phyloP scores from a whole-genome alignment of 2,113 vertebrate species.

The Ochotona princeps region DNA sequence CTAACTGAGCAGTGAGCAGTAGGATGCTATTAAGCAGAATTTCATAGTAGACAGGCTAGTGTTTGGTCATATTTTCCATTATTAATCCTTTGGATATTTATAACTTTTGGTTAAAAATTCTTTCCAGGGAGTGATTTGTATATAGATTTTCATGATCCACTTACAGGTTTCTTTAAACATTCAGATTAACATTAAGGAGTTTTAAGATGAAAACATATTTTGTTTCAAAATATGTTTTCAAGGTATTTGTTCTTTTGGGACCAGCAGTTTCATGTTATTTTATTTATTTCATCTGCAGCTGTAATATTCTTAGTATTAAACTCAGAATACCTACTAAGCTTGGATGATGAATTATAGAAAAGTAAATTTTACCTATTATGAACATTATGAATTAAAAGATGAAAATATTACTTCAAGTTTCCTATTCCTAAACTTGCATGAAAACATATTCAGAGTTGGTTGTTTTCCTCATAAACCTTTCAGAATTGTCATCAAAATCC shows the following conservation, averaged over 20 bases:
- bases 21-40: background rate
- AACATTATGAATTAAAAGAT: background rate
- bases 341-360: background rate
- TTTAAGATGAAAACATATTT: slow-evolving; percentile 56
- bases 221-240: slow-evolving; percentile 57
- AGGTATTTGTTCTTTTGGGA: slow-evolving; percentile 49
- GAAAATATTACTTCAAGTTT: background rate
- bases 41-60: background rate
- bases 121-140: slow-evolving; percentile 62
- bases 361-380: background rate
- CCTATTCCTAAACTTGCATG: background rate
- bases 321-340: background rate
- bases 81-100: slow-evolving; percentile 56
- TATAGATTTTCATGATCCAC: slow-evolving; percentile 42
- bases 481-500: background rate
- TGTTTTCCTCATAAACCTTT: background rate
- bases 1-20: background rate
- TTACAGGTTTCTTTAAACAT: background rate
- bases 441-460: background rate
- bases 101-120: slow-evolving; percentile 65
- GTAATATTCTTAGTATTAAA: background rate
- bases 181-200: background rate
- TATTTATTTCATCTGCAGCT: slow-evolving; percentile 3
- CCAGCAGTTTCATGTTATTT: slow-evolving; percentile 6
- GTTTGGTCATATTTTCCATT: slow-evolving; percentile 34